These are phyloP conservation scores for Bombus ignitus DNA, from an alignment of 1,140 invertebrate species.

Conservation along the genomic window DNA sequence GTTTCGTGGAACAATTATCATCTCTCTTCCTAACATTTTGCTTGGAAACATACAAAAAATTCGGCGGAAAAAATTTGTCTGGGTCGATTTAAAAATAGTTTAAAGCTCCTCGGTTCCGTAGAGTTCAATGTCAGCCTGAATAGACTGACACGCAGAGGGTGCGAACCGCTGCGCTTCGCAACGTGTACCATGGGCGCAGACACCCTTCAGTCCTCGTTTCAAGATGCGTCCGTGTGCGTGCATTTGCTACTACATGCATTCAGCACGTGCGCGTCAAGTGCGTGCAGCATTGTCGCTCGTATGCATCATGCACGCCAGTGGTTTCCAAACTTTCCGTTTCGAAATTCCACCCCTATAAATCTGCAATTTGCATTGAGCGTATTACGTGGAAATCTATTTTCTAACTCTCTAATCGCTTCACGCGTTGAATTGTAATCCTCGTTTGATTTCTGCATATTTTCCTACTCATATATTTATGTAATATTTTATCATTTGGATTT, in stretches of 20 bases:
- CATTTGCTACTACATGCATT: constrained; percentile 58
- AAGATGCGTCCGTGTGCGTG: constrained; percentile 56
- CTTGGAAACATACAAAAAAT: background rate
- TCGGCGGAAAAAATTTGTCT: background rate
- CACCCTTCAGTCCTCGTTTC: constrained; percentile 71
- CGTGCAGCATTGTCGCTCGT: constrained; percentile 29
- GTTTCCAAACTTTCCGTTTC: constrained; percentile 37
- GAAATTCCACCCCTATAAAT: background rate
- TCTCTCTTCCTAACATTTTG: background rate
- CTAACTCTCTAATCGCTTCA: background rate
- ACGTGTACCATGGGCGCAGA: constrained; percentile 76
- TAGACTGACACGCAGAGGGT: constrained; percentile 42
- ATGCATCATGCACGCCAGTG: constrained; percentile 18
- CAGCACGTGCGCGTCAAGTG: constrained; percentile 74
- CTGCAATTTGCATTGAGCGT: background rate
- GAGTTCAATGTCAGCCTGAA: constrained; percentile 18
- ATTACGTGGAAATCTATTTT: too few species aligned
- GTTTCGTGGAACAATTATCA: background rate
- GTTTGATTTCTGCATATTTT: background rate
- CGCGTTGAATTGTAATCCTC: background rate
- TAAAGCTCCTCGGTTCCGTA: background rate
- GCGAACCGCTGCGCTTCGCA: constrained; percentile 45
- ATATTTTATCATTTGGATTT: background rate
- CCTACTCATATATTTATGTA: background rate
- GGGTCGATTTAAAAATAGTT: background rate